These are phyloP conservation scores for Kradibia gibbosae DNA, from an alignment of 1,140 invertebrate species.

Conservation along the genomic window DNA sequence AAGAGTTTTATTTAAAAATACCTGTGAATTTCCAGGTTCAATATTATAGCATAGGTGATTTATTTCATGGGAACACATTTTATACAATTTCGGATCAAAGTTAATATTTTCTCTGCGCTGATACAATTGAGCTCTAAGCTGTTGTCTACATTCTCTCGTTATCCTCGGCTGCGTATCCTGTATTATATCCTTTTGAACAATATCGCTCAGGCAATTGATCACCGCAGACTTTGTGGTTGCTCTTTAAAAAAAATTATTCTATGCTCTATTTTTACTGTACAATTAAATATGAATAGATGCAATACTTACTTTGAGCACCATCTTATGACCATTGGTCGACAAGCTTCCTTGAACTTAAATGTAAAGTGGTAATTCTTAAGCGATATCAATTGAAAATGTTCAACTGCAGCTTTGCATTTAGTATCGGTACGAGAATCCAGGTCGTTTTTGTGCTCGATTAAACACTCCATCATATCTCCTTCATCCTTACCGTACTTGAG, in stretches of 20 bases:
- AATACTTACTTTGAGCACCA: slow-evolving; percentile 80
- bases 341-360: slow-evolving; percentile 96
- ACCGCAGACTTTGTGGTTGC: slow-evolving; percentile 90
- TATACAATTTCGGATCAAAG: slow-evolving; percentile 86
- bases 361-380: slow-evolving; percentile 96
- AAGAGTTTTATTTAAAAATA: slow-evolving; percentile 67
- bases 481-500: slow-evolving; percentile 82
- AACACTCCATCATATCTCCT: slow-evolving; percentile 93
- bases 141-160: slow-evolving; percentile 88
- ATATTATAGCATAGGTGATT: slow-evolving; percentile 80
- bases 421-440: slow-evolving; percentile 80
- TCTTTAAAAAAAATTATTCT: slow-evolving; percentile 51
- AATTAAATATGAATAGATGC: slow-evolving; percentile 26
- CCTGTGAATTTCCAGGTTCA: slow-evolving; percentile 84
- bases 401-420: slow-evolving; percentile 93
- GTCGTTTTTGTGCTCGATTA: slow-evolving; percentile 94
- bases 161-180: slow-evolving; percentile 83
- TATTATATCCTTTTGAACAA: slow-evolving; percentile 91
- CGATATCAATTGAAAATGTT: slow-evolving; percentile 94
- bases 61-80: slow-evolving; percentile 86
- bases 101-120: slow-evolving; percentile 90
- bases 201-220: slow-evolving; percentile 91
- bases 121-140: slow-evolving; percentile 89
- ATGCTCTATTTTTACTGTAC: neutral
- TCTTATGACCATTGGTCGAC: slow-evolving; percentile 85